Evolutionary conservation across 2,797 vertebrate species (phyloP).

Genomic region (Microctenopoma steveboyesi): DNA sequence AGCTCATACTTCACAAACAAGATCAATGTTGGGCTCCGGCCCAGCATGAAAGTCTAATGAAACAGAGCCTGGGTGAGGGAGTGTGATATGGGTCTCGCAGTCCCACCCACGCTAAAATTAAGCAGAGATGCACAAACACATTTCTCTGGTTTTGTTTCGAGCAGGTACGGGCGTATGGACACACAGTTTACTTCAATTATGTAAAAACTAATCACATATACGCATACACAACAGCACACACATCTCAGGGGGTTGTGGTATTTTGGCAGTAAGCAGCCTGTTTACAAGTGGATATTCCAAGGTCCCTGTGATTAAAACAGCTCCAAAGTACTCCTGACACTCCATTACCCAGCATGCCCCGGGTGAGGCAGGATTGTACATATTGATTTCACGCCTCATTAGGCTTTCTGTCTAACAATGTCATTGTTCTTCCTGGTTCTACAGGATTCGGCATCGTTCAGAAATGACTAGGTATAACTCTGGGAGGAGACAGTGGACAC

Average conservation of each 20-base stretch:
- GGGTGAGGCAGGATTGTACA: conserved; percentile 79
- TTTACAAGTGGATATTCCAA: conserved; percentile 79
- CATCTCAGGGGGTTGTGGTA: conserved; percentile 39
- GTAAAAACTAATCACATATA: conserved; percentile 53
- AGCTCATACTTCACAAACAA: conserved; percentile 63
- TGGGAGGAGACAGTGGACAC: conserved; percentile 64
- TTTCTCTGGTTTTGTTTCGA: conserved; percentile 26
- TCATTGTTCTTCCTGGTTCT: conserved; percentile 75
- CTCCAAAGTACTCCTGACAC: conserved; percentile 83
- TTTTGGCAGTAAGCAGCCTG: conserved; percentile 66
- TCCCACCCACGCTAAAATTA: conserved; percentile 13
- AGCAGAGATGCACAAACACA: conserved; percentile 9
- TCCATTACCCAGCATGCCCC: conserved; percentile 84
- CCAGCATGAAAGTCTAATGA: conserved; percentile 61
- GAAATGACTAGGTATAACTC: conserved; percentile 69
- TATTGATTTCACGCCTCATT: conserved; percentile 87
- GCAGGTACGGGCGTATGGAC: conserved; percentile 36
- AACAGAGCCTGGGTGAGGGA: conserved; percentile 38
- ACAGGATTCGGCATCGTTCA: conserved; percentile 60
- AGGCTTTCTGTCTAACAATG: conserved; percentile 82
- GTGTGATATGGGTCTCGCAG: conserved; percentile 15
- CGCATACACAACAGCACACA: conserved; percentile 36
- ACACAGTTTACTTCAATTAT: conserved; percentile 52
- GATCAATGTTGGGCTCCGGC: conserved; percentile 49
- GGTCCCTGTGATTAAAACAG: conserved; percentile 84